A percentile compares a stretch with the other conserved stretches of the same genome.
Evolutionary conservation across 2,113 vertebrate genomes (phyloP).

Genomic region (Cyprinodon tularosa): DNA sequence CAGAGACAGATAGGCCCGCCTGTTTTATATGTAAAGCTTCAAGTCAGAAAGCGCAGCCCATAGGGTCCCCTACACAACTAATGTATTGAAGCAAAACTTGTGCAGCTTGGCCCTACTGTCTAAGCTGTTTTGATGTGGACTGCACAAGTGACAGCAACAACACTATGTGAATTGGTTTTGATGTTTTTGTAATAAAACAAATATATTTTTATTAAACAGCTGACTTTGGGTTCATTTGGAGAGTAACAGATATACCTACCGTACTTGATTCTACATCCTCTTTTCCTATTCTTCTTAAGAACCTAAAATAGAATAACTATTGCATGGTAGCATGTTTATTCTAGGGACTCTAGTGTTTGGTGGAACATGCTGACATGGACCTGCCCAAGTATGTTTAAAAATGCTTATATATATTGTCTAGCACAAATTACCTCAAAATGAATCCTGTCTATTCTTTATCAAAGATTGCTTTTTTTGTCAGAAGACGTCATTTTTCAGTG

Average conservation of each 20-base stretch:
- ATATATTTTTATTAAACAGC: slow-evolving; percentile 35
- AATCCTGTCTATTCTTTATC: not conserved
- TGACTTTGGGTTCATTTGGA: not conserved
- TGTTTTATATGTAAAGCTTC: slow-evolving; percentile 81
- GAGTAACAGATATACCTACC: not conserved
- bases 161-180: slow-evolving; percentile 53
- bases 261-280: not conserved
- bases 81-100: slow-evolving; percentile 70
- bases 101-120: slow-evolving; percentile 51
- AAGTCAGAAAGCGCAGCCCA: slow-evolving; percentile 65
- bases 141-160: slow-evolving; percentile 53
- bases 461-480: not conserved
- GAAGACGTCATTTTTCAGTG: not conserved
- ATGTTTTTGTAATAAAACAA: slow-evolving; percentile 34
- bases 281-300: not conserved
- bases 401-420: not conserved
- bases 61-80: slow-evolving; percentile 61
- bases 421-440: not conserved
- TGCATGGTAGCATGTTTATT: not conserved
- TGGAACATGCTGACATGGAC: not conserved
- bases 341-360: not conserved
- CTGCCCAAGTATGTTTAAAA: not conserved
- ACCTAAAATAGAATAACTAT: not conserved
- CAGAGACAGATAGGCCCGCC: slow-evolving; percentile 73
- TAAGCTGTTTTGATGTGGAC: slow-evolving; percentile 72